Base-by-base conservation (phyloP, 2,888 invertebrate genomes). In the Lepidochitona cinerea region DNA sequence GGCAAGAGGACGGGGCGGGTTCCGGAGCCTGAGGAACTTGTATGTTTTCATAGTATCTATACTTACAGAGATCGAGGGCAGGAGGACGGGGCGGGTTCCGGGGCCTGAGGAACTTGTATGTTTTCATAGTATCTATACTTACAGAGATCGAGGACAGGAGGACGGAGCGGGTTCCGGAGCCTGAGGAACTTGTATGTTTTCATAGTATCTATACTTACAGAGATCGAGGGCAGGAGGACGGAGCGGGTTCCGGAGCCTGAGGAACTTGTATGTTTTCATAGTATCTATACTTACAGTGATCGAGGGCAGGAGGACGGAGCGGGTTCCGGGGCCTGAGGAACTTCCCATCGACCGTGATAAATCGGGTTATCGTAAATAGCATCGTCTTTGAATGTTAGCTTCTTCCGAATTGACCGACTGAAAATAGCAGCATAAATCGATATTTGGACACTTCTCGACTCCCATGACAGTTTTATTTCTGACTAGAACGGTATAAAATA, bases 301-400 rank as follows among this genome's bases (percentile, higher is more conserved):
- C 59, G 18, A 26, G 59, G 59, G 29, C 59, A 59, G 59, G 59
- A 59, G 14, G 59, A 23, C 26, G 59, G 14, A 9, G 59, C 14
- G 4, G 59, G 32, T 26, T 59, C 59, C 4, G 26, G 26, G 14
- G 59, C 32, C 59, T 59, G 23, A 14, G 59, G 59, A 14, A 59
- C 59, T 59, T 59, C 59, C 59, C 59, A 59, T 2, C 59, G 59
- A 23, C 59, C 59, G 26, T 59, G 59, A 26, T 59, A 59, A 23
- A 59, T 59, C 2, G 59, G 59, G 59, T 59, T 59, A 32, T 59
- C 59, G 26, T 59, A 59, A 2, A 59, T 59, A 9, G 59, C 18
- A 26, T 59, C 59, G 29, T 59, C 59, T 26, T 59, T 59, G 26
- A 59, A 59, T 32, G 59, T 59, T 14, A 59, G 59, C 23, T 32